These are phyloP conservation scores for Tragelaphus eurycerus DNA, from an alignment of 2,797 vertebrate genomes.

Conservation along the genomic window DNA sequence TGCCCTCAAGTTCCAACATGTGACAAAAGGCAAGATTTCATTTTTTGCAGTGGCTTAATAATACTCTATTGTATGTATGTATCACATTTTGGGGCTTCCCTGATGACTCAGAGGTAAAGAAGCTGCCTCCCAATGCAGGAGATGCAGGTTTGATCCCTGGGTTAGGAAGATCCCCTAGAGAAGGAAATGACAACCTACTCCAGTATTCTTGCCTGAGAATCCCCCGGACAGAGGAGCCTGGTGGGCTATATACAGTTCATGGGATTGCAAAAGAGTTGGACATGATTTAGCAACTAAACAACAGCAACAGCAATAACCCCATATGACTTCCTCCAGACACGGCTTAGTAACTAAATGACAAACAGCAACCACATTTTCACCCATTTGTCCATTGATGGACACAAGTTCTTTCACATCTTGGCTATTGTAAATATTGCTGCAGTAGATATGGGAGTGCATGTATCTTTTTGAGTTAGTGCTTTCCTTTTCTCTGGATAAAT, in stretches of 20 bases:
- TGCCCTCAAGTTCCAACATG: background rate
- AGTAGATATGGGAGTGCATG: rapidly evolving
- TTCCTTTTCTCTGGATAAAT: background rate
- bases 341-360: background rate
- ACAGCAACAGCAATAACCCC: background rate
- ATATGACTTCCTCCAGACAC: background rate
- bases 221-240: background rate
- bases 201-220: background rate
- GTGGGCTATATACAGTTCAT: background rate
- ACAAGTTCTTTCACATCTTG: background rate
- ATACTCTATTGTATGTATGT: background rate
- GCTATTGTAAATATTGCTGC: background rate
- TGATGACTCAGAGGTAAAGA: background rate
- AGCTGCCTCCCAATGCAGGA: background rate
- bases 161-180: background rate
- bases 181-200: background rate
- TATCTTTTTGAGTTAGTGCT: background rate
- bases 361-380: background rate
- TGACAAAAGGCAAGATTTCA: background rate
- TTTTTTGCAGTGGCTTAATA: background rate
- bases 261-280: background rate
- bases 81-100: background rate
- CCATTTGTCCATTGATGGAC: background rate
- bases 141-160: background rate
- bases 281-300: background rate